Evolutionary conservation across 2,113 vertebrate genomes (phyloP), one percentile per base, ranked within the genome.

Genomic region (Oenanthe oenanthe): DNA sequence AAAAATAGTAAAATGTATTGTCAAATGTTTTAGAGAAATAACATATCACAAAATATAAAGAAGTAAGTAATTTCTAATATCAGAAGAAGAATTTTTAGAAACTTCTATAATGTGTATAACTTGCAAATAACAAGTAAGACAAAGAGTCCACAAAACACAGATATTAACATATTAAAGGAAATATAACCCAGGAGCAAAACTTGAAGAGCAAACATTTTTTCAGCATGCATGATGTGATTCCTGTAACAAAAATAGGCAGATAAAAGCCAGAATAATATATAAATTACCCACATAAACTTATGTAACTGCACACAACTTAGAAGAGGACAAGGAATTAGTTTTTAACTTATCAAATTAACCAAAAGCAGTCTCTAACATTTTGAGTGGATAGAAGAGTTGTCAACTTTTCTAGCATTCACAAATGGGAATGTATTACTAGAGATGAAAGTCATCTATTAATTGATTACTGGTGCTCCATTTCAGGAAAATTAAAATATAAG

Each of bases 1-100:
- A 13, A 3, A n/a, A 47, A 56, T 5, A 22, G 6, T 17, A 18
- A 42, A 32, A 42, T 34, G 8, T 0, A 9, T 2, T 56, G 13
- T 29, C 0, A 32, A 48, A 22, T 8, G 5, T 24, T 53, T 25
- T 15, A 29, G 16, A 21, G 3, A 38, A 48, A 14, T 36, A 36
- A 36, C 34, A 36, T 58, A 48, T 32, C 3, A 83, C 26, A 71
- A 61, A 57, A 66, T 17, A 12, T 9, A 26, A 3, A 42, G 2
- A 21, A 4, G 15, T 2, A 7, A 9, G 15, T 8, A 53, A 10
- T 38, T 53, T 89, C 25, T 53, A 32, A 36, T 12, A 63, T 15
- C 1, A 45, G 16, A 50, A 50, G 8, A 67, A 63, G 17, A 32
- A 10, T 13, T 48, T 4, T 40, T 63, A 31, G 10, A 63, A 22